These are phyloP conservation scores for Gallinago media DNA, from an alignment of 2,113 vertebrate species.

Conservation along the genomic window DNA sequence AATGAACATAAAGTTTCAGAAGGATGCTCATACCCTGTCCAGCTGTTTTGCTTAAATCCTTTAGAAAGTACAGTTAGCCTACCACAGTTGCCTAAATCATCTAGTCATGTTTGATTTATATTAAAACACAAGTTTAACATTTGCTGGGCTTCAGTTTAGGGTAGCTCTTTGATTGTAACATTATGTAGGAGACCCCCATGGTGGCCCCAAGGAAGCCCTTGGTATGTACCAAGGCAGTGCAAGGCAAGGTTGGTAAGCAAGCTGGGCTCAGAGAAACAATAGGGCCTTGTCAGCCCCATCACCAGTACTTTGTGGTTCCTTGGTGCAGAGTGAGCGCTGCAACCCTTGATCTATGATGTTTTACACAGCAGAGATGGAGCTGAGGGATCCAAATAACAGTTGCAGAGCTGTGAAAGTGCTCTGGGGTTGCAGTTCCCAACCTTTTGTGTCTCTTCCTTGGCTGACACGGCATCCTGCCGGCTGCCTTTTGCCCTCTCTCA, in stretches of 20 bases:
- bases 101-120: neutral
- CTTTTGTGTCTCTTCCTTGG: conserved; percentile 20
- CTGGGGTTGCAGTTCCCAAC: neutral
- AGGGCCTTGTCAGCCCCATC: neutral
- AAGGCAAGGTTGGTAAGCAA: neutral
- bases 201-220: neutral
- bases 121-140: conserved; percentile 12
- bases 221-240: neutral
- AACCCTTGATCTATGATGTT: neutral
- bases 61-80: neutral
- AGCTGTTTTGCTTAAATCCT: conserved; percentile 11
- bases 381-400: neutral
- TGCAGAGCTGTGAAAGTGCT: neutral
- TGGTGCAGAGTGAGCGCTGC: neutral
- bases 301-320: neutral
- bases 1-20: neutral
- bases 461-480: conserved; percentile 18
- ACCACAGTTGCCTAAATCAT: neutral
- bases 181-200: neutral
- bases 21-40: neutral
- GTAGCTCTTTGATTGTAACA: neutral
- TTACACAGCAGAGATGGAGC: neutral
- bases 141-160: neutral
- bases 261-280: neutral
- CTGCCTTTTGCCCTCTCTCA: conserved; percentile 58